These are phyloP conservation scores for Chalcis sispes DNA, from an alignment of 2,888 invertebrate species.

Conservation along the genomic window DNA sequence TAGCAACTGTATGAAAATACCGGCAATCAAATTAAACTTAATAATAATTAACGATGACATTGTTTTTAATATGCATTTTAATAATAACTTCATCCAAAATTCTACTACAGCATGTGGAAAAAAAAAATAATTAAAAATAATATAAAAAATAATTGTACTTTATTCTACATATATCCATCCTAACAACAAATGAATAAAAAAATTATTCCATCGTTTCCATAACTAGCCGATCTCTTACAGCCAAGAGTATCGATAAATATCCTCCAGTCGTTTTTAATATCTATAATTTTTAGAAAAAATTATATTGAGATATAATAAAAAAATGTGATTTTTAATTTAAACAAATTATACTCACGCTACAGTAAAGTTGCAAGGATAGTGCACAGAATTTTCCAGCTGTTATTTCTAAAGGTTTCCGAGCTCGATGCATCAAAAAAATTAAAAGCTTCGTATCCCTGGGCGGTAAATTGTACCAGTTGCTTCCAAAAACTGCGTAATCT, in stretches of 20 bases:
- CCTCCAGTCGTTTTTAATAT: slow-evolving; percentile 48
- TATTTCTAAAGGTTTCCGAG: slow-evolving; percentile 62
- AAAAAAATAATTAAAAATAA: no score
- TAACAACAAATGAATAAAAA: no score
- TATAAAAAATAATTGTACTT: no score
- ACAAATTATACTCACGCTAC: slow-evolving; percentile 59
- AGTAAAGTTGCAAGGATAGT: slow-evolving; percentile 64
- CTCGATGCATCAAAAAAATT: slow-evolving; percentile 61
- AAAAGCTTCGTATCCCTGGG: slow-evolving; percentile 58
- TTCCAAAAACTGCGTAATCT: slow-evolving; percentile 60
- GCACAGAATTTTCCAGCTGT: slow-evolving; percentile 67
- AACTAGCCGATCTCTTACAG: slow-evolving; percentile 30
- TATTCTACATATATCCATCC: no score
- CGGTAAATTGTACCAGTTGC: slow-evolving; percentile 63
- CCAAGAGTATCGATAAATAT: slow-evolving; percentile 46
- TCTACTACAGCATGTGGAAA: no score
- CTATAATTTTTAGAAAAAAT: slow-evolving; percentile 18
- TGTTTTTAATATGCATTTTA: no score
- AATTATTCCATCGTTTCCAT: no score
- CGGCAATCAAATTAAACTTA: no score
- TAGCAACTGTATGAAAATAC: no score
- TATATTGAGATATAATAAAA: slow-evolving; percentile 4
- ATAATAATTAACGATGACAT: no score
- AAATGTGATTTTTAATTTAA: background rate
- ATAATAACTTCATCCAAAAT: no score